Conservation (phyloP, 2,797 vertebrate species). For the Urocyon cinereoargenteus region DNA sequence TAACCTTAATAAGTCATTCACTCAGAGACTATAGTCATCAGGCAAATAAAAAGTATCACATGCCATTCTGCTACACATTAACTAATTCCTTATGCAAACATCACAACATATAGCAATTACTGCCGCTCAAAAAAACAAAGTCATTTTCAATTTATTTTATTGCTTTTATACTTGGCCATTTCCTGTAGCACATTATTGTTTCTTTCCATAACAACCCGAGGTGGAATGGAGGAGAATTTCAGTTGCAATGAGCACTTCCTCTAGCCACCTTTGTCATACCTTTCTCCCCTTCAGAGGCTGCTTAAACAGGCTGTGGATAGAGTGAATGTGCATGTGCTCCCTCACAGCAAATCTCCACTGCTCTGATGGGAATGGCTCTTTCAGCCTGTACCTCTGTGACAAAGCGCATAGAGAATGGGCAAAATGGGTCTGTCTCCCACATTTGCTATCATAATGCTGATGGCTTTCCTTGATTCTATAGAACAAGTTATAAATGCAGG, state of each 20-base stretch:
- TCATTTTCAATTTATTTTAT: slow-evolving; percentile 91
- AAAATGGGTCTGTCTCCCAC: slow-evolving; percentile 43
- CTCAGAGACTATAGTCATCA: slow-evolving; percentile 89
- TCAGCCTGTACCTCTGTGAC: neutral
- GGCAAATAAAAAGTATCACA: slow-evolving; percentile 90
- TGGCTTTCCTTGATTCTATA: slow-evolving; percentile 42
- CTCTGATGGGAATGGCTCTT: neutral
- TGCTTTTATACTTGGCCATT: slow-evolving; percentile 88
- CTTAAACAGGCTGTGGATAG: neutral
- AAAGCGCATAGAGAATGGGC: neutral
- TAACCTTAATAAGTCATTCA: slow-evolving; percentile 92
- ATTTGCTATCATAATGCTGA: slow-evolving; percentile 53
- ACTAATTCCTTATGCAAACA: slow-evolving; percentile 92
- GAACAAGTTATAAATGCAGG: slow-evolving; percentile 41
- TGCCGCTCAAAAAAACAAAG: slow-evolving; percentile 88
- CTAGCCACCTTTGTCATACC: slow-evolving; percentile 70
- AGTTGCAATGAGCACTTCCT: slow-evolving; percentile 76
- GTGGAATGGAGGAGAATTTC: slow-evolving; percentile 82
- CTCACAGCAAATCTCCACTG: slow-evolving; percentile 26
- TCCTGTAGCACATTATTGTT: slow-evolving; percentile 85
- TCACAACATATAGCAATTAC: slow-evolving; percentile 92
- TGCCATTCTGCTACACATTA: slow-evolving; percentile 89
- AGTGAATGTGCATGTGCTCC: neutral
- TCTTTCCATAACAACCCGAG: slow-evolving; percentile 82
- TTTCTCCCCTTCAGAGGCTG: slow-evolving; percentile 52